phyloP scores from a whole-genome alignment of 2,797 vertebrate genomes.

The Poecilia wingei region DNA sequence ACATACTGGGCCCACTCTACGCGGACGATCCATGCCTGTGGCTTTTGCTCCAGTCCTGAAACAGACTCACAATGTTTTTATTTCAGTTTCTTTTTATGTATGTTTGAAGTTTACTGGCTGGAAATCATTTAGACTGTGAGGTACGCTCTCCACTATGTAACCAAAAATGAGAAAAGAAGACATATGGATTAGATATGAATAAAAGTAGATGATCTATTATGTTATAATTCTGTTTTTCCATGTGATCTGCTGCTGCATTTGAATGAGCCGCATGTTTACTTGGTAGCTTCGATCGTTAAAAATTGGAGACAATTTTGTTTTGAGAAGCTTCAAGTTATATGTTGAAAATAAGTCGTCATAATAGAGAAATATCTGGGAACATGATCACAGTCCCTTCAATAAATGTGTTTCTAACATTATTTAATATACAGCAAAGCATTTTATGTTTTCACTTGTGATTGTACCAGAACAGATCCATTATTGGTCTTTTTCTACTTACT shows the following conservation, averaged over 20 bases:
- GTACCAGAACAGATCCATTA: not conserved
- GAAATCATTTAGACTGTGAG: not conserved
- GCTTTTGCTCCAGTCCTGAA: constrained; percentile 63
- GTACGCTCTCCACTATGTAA: not conserved
- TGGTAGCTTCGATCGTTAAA: not conserved
- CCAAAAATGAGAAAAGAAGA: not conserved
- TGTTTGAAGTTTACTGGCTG: not conserved
- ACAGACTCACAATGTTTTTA: not conserved
- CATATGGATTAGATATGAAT: not conserved
- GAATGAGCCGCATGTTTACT: not conserved
- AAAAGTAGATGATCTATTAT: not conserved
- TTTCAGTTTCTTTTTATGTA: not conserved
- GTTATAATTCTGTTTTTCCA: not conserved
- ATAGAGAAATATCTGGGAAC: not conserved
- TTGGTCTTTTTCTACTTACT: not conserved
- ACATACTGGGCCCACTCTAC: constrained; percentile 65
- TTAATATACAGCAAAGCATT: not conserved
- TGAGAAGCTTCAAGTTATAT: not conserved
- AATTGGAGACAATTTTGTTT: not conserved
- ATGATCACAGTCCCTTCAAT: not conserved
- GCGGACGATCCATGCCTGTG: constrained; percentile 71
- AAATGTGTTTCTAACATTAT: not conserved
- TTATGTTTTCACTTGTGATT: not conserved
- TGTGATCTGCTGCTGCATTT: not conserved
- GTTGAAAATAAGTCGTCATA: not conserved